Percentiles rank a stretch among this genome's conserved stretches.
phyloP scores from a whole-genome alignment of 2,797 vertebrate species.

The Phrynocephalus guinanensis region DNA sequence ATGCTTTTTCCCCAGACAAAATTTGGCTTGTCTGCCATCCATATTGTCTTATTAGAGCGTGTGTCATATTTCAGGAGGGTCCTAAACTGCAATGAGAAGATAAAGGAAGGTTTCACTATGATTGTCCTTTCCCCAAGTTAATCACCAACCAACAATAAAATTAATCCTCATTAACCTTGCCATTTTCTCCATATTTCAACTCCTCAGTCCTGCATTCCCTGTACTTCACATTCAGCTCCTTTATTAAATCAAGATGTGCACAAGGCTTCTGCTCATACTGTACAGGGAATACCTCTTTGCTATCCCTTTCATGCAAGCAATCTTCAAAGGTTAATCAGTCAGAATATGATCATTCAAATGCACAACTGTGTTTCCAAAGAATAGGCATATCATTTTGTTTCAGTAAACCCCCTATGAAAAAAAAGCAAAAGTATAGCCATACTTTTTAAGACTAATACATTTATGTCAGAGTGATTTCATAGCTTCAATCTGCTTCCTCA shows the following conservation, averaged over 20 bases:
- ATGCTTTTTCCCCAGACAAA: constrained; percentile 82
- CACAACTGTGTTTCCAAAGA: background rate
- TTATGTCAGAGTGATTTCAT: too few species aligned
- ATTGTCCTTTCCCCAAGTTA: constrained; percentile 26
- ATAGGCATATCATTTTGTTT: too few species aligned
- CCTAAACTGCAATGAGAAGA: constrained; percentile 79
- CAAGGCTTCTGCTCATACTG: background rate
- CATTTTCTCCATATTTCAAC: background rate
- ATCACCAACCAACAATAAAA: constrained; percentile 23
- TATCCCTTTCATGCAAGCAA: background rate
- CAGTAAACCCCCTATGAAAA: too few species aligned
- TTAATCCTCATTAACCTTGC: constrained; percentile 17
- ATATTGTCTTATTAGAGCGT: constrained; percentile 63
- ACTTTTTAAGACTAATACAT: too few species aligned
- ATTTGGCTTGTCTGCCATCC: constrained; percentile 41
- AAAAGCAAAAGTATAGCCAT: too few species aligned
- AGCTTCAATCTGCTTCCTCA: too few species aligned
- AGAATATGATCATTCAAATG: background rate
- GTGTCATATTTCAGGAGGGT: constrained; percentile 86
- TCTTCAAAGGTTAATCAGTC: too few species aligned
- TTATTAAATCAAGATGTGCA: background rate
- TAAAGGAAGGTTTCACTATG: constrained; percentile 51
- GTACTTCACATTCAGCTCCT: constrained; percentile 16
- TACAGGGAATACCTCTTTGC: background rate
- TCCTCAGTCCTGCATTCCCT: constrained; percentile 17